Percentiles rank a stretch among this genome's conserved stretches.
Conservation (phyloP, 92 coral and sea anemone species). For the Pocillopora meandrina region DNA sequence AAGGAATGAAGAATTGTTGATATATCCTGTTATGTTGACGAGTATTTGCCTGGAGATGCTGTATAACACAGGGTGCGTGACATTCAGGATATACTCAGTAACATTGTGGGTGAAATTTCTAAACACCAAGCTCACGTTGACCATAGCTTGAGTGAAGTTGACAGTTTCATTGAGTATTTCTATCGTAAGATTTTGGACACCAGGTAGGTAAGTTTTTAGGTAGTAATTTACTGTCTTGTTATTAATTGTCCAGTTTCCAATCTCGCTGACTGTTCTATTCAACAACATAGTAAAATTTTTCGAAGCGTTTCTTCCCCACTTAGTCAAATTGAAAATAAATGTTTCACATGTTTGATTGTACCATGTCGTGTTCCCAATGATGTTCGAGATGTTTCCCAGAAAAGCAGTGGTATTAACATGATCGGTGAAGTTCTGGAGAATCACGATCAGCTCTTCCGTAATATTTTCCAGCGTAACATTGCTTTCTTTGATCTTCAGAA, state of each 20-base stretch:
- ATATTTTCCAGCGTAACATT: slow-evolving; percentile 46
- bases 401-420: slow-evolving; percentile 51
- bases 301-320: slow-evolving; percentile 36
- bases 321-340: slow-evolving; percentile 28
- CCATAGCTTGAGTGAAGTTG: slow-evolving; percentile 23
- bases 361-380: slow-evolving; percentile 40
- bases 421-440: slow-evolving; percentile 58
- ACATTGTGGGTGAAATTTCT: slow-evolving; percentile 66
- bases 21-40: slow-evolving; percentile 33
- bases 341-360: slow-evolving; percentile 40
- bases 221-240: slow-evolving; percentile 46
- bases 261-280: slow-evolving; percentile 43
- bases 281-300: slow-evolving; percentile 48
- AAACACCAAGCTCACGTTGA: slow-evolving; percentile 38
- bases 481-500: slow-evolving; percentile 23
- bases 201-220: slow-evolving; percentile 51
- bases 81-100: slow-evolving; percentile 55
- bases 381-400: slow-evolving; percentile 51
- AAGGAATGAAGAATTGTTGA: slow-evolving; percentile 43
- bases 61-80: slow-evolving; percentile 51
- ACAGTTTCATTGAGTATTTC: slow-evolving; percentile 54
- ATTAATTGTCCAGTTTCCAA: slow-evolving; percentile 53
- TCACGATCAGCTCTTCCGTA: slow-evolving; percentile 62
- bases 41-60: slow-evolving; percentile 38
- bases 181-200: slow-evolving; percentile 35